Evolutionary conservation across 2,797 vertebrate species (phyloP), one percentile per base, ranked within the genome.

Genomic region (Huso huso): DNA sequence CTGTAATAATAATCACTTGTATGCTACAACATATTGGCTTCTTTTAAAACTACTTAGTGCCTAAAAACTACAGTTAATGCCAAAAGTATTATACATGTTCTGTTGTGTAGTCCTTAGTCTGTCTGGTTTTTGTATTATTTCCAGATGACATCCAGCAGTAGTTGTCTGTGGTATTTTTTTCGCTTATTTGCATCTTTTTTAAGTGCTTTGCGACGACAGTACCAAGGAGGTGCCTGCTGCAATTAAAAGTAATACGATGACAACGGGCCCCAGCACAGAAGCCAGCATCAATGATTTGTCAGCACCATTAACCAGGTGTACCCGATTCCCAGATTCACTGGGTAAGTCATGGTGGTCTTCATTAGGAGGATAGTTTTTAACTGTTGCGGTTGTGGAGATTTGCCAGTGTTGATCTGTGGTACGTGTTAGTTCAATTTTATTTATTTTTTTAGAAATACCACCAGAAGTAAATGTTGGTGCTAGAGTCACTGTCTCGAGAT

Each of bases 61-160:
- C 37, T 37, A 37, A 37, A 5, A 18, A 37, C 37, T 37, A 37
- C 37, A 37, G 37, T 37, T 37, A 37, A 5, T 37, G 37, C 37
- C 37, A 5, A 37, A 37, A 5, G 3, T 37, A 37, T 37, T 37
- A 37, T 37, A 37, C 37, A 37, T 37, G 37, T 5, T 37, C 37
- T 37, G 37, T 37, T 37, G 37, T 4, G 5, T 1, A 37, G 37
- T 37, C 37, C 5, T 37, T 37, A 37, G 37, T 37, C 37, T 37
- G 37, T 37, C 37, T 37, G 37, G 5, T 59, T 18, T 79, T 83
- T 1, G 77, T 71, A 64, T 86, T 82, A 66, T 89, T 61, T 52
- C 84, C 88, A 6, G 88, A 82, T 3, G 88, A 81, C 13, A 89
- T 87, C 89, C 89, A 91, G 64, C 88, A 90, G 70, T 91, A 91